Conservation (phyloP, 2,888 invertebrate species). For the Serripes groenlandicus region DNA sequence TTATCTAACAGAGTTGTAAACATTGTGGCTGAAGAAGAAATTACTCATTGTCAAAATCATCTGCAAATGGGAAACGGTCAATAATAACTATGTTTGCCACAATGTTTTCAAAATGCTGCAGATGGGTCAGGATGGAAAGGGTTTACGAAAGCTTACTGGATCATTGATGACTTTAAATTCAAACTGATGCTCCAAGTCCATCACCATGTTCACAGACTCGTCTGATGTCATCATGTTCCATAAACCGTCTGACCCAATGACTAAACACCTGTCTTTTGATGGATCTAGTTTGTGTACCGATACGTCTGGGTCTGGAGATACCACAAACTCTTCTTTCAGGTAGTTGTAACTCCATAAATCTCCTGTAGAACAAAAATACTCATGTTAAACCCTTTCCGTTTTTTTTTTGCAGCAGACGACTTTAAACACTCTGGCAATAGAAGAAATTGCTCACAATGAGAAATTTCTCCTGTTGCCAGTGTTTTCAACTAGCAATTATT, state of each 20-base stretch:
- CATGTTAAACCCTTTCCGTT: too few relatives aligned
- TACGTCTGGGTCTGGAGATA: constrained; percentile 99
- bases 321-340: constrained; percentile 95
- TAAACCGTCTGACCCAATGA: constrained; percentile 98
- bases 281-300: constrained; percentile 93
- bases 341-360: constrained; percentile 99
- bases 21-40: background rate
- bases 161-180: constrained; percentile 81
- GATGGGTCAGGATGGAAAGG: background rate
- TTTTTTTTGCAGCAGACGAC: too few relatives aligned
- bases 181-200: constrained; percentile 81
- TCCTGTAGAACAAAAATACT: constrained; percentile 87
- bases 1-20: too few relatives aligned
- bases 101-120: background rate
- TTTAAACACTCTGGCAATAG: too few relatives aligned
- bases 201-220: constrained; percentile 93
- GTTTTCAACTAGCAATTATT: too few relatives aligned
- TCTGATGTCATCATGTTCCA: constrained; percentile 97
- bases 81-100: too few relatives aligned
- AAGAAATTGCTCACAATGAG: too few relatives aligned
- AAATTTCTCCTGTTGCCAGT: too few relatives aligned
- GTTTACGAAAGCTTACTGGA: constrained; percentile 68
- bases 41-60: background rate
- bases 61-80: too few relatives aligned
- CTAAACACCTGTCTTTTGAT: constrained; percentile 91